Conservation (phyloP, 2,888 invertebrate species). For the Synanthedon formicaeformis region DNA sequence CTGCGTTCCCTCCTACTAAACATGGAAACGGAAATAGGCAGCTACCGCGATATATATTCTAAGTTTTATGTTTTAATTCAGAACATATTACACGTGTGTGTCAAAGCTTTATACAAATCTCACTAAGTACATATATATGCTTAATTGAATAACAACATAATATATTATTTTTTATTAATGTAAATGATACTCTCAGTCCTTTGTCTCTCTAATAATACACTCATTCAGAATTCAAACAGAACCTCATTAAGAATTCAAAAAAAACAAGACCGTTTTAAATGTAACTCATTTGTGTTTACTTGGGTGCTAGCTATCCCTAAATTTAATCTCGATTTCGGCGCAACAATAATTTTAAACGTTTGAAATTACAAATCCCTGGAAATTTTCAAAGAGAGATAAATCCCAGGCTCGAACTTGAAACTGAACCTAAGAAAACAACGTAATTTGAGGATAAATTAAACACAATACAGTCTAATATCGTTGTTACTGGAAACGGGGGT, state of each 20-base stretch:
- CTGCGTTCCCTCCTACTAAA: no score
- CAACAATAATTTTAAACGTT: neutral
- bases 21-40: no score
- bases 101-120: no score
- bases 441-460: constrained; percentile 1
- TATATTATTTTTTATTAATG: neutral
- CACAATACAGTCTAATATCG: constrained; percentile 4
- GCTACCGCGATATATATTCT: no score
- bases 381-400: neutral
- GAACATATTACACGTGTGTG: no score
- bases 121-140: no score
- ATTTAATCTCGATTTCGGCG: neutral
- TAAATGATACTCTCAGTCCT: neutral
- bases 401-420: neutral
- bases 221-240: no score
- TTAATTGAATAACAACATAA: no score
- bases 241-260: no score
- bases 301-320: neutral
- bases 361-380: neutral
- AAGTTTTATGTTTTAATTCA: no score
- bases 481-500: neutral
- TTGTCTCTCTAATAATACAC: no score
- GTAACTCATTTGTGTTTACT: neutral
- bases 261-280: no score
- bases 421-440: constrained; percentile 2